These are phyloP conservation scores for Polypterus bichir DNA, from an alignment of 2,113 vertebrate genomes.

Conservation along the genomic window DNA sequence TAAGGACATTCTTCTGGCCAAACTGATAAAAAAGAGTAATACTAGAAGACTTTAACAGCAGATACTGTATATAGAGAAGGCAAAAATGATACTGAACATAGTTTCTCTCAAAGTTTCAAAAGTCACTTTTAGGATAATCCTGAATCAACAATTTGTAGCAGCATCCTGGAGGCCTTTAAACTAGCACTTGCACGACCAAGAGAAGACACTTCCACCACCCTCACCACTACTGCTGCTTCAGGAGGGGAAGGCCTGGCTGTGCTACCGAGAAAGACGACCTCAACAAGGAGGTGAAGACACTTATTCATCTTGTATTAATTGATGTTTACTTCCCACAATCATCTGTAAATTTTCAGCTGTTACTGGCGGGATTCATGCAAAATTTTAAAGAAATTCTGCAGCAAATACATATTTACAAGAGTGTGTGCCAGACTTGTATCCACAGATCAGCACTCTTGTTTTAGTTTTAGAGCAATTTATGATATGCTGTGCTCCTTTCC, in stretches of 20 bases:
- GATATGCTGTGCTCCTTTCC: too few species aligned
- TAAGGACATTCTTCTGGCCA: slow-evolving; percentile 6
- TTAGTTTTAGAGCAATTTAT: too few species aligned
- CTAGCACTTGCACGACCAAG: background rate
- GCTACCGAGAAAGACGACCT: background rate
- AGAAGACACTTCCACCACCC: background rate
- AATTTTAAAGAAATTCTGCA: too few species aligned
- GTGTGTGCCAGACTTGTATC: too few species aligned
- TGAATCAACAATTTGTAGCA: slow-evolving; percentile 6
- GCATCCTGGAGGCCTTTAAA: background rate
- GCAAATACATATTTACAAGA: too few species aligned
- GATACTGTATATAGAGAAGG: slow-evolving; percentile 10
- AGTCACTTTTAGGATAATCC: slow-evolving; percentile 6
- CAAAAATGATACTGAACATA: slow-evolving; percentile 13
- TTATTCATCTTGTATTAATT: too few species aligned
- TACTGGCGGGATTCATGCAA: too few species aligned
- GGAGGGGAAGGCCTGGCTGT: slow-evolving; percentile 3
- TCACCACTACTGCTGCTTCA: background rate
- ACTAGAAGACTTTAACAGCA: slow-evolving; percentile 13
- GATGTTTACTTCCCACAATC: too few species aligned
- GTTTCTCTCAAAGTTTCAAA: slow-evolving; percentile 14
- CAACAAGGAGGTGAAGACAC: slow-evolving; percentile 1
- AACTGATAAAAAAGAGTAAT: slow-evolving; percentile 10
- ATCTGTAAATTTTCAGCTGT: too few species aligned
- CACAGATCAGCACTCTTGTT: too few species aligned